Percentiles rank a stretch among this genome's conserved stretches.
Evolutionary conservation across 2,888 invertebrate genomes (phyloP).

Genomic region (Ashinkailepas kermadecensis): DNA sequence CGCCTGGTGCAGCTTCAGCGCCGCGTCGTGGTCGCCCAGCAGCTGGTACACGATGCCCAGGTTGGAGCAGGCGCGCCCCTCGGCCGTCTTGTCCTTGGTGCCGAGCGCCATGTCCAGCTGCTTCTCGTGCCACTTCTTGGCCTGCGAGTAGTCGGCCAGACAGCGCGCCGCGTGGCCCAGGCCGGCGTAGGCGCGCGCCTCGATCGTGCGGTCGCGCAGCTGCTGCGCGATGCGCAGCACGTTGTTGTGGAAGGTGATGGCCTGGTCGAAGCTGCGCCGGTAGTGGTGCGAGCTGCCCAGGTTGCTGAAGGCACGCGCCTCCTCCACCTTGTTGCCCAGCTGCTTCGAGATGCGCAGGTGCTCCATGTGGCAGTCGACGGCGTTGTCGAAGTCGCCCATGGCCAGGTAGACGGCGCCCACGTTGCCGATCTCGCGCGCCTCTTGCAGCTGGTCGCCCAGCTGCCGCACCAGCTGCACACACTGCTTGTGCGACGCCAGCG

Average conservation of each 20-base stretch:
- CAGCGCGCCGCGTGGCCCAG: slow-evolving; percentile 86
- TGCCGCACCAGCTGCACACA: slow-evolving; percentile 93
- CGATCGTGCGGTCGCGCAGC: slow-evolving; percentile 79
- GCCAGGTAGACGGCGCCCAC: slow-evolving; percentile 94
- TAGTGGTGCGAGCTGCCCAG: slow-evolving; percentile 91
- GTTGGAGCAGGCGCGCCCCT: slow-evolving; percentile 88
- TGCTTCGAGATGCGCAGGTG: slow-evolving; percentile 82
- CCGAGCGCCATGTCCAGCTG: slow-evolving; percentile 89
- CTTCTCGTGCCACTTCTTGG: slow-evolving; percentile 92
- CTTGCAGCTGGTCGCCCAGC: slow-evolving; percentile 82
- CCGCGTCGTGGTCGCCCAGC: slow-evolving; percentile 86
- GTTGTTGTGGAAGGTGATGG: slow-evolving; percentile 87
- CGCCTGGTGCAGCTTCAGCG: slow-evolving; percentile 82
- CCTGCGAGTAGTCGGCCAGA: slow-evolving; percentile 55
- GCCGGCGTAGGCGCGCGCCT: slow-evolving; percentile 93
- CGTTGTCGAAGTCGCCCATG: slow-evolving; percentile 93
- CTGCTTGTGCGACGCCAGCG: slow-evolving; percentile 91
- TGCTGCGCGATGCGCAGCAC: slow-evolving; percentile 84
- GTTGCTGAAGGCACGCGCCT: slow-evolving; percentile 89
- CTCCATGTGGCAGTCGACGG: slow-evolving; percentile 91
- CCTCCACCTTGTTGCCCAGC: slow-evolving; percentile 85
- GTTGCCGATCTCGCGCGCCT: slow-evolving; percentile 94
- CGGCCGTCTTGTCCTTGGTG: slow-evolving; percentile 88
- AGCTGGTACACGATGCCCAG: slow-evolving; percentile 87
- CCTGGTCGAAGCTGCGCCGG: slow-evolving; percentile 76